These are phyloP conservation scores for Borostomias antarcticus DNA, from an alignment of 2,797 vertebrate species.

Conservation along the genomic window DNA sequence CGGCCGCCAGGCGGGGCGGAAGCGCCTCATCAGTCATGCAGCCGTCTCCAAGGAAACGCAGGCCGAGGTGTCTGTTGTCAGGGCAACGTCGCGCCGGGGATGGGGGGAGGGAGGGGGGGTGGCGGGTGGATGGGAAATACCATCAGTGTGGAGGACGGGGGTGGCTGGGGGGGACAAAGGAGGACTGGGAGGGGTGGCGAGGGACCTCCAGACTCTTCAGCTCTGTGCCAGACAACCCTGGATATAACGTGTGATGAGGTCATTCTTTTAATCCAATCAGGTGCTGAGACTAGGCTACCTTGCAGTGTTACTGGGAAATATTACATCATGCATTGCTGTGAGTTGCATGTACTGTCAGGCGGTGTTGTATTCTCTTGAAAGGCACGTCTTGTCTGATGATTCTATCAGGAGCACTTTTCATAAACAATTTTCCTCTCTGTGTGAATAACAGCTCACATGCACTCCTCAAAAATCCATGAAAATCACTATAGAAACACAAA, in stretches of 20 bases:
- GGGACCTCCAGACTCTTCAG: not conserved
- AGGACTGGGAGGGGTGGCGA: not conserved
- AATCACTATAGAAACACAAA: too few relatives aligned
- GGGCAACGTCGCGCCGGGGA: slow-evolving; percentile 3
- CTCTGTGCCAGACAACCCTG: not conserved
- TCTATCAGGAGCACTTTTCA: not conserved
- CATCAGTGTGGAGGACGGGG: not conserved
- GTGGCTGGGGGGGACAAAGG: not conserved
- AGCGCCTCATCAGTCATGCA: slow-evolving; percentile 10
- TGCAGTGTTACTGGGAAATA: not conserved
- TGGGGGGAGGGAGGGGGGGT: too few relatives aligned
- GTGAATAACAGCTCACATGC: too few relatives aligned
- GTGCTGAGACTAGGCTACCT: not conserved
- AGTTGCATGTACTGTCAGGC: not conserved
- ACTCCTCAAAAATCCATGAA: too few relatives aligned
- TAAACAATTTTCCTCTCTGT: not conserved
- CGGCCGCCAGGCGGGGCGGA: not conserved
- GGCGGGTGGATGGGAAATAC: not conserved
- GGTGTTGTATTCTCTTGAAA: not conserved
- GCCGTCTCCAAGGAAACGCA: slow-evolving; percentile 8
- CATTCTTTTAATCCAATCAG: not conserved
- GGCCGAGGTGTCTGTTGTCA: slow-evolving; percentile 18
- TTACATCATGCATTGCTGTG: not conserved
- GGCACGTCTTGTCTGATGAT: not conserved
- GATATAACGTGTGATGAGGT: not conserved